phyloP scores from a whole-genome alignment of 2,888 invertebrate genomes.

The Xylophagus ater region DNA sequence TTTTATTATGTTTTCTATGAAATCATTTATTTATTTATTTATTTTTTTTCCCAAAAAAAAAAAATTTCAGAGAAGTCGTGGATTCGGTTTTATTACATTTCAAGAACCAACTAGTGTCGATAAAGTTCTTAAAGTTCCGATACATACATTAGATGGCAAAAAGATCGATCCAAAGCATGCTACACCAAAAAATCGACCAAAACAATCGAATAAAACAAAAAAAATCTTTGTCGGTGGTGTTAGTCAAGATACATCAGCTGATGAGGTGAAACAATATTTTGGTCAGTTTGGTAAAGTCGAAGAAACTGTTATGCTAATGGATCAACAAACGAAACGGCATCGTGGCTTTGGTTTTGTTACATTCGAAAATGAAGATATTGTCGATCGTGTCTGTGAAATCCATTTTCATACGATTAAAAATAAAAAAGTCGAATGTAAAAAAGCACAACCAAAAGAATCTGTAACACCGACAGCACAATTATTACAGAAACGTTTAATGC shows the following conservation, averaged over 20 bases:
- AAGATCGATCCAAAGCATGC: conserved; percentile 92
- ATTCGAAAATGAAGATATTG: conserved; percentile 83
- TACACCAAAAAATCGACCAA: conserved; percentile 79
- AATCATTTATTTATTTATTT: too few relatives aligned
- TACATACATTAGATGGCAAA: conserved; percentile 84
- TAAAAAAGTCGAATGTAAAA: conserved; percentile 84
- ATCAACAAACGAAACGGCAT: conserved; percentile 84
- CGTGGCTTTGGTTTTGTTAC: conserved; percentile 87
- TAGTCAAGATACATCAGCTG: conserved; percentile 82
- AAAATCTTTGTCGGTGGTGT: conserved; percentile 90
- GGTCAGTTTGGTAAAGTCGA: conserved; percentile 82
- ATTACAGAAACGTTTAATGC: conserved; percentile 55
- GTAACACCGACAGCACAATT: conserved; percentile 61
- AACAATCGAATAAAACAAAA: conserved; percentile 76
- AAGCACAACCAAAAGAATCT: conserved; percentile 83
- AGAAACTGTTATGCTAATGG: conserved; percentile 89
- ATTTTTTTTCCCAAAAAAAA: too few relatives aligned
- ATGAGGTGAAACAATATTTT: conserved; percentile 84
- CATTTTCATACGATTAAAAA: conserved; percentile 89
- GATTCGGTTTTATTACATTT: conserved; percentile 87
- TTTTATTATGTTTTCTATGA: too few relatives aligned
- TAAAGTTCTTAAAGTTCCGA: conserved; percentile 80
- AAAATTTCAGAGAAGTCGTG: conserved; percentile 74
- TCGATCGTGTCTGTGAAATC: conserved; percentile 85
- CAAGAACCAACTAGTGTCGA: conserved; percentile 83